phyloP scores from a whole-genome alignment of 2,113 vertebrate species.

The Campylomormyrus tamandua region DNA sequence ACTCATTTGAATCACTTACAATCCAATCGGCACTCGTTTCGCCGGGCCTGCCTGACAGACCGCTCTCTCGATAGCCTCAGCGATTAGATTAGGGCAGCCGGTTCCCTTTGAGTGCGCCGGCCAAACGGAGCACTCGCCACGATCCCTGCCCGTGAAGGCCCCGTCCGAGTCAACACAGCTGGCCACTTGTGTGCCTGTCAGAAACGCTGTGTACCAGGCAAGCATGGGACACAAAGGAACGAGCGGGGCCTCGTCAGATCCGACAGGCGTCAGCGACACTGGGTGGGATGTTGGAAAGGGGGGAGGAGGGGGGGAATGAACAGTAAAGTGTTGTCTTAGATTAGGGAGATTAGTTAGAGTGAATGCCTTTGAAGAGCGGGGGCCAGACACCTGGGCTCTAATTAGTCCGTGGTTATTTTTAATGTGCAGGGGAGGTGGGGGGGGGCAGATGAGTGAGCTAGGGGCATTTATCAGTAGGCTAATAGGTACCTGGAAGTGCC shows the following conservation, averaged over 20 bases:
- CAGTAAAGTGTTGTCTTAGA: constrained; percentile 62
- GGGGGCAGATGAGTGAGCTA: background rate
- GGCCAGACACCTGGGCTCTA: constrained; percentile 57
- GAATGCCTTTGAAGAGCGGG: constrained; percentile 58
- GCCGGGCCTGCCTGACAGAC: constrained; percentile 38
- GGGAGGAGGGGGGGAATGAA: constrained; percentile 48
- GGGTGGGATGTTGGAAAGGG: constrained; percentile 29
- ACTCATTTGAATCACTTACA: constrained; percentile 54
- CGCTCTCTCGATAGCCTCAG: constrained; percentile 61
- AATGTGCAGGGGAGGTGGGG: background rate
- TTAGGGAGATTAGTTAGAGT: constrained; percentile 46
- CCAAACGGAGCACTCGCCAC: constrained; percentile 42
- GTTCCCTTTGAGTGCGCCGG: constrained; percentile 39
- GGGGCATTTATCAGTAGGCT: background rate
- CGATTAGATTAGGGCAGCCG: constrained; percentile 63
- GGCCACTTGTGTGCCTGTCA: constrained; percentile 46
- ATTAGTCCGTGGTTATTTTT: constrained; percentile 62
- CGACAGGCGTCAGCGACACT: constrained; percentile 51
- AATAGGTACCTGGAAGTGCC: constrained; percentile 3
- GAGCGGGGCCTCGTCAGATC: constrained; percentile 50
- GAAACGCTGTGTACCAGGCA: constrained; percentile 38
- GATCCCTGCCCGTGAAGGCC: constrained; percentile 48
- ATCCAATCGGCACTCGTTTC: constrained; percentile 47
- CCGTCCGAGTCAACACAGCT: constrained; percentile 62
- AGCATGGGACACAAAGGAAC: constrained; percentile 43